These are phyloP conservation scores for Cerastoderma edule DNA, from an alignment of 2,888 invertebrate genomes.

Conservation along the genomic window DNA sequence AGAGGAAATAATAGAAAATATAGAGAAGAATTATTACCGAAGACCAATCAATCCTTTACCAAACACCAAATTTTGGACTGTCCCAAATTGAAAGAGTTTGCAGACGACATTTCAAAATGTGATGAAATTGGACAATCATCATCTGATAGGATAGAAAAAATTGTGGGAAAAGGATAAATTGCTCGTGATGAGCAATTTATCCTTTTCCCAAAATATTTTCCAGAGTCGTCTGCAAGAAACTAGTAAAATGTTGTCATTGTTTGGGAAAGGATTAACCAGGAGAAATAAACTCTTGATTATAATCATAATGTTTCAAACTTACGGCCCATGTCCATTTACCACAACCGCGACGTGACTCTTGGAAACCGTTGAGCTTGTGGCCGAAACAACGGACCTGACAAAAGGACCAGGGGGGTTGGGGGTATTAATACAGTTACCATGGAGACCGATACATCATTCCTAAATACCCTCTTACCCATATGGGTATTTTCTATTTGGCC, in stretches of 20 bases:
- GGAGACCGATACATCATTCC: constrained; percentile 14
- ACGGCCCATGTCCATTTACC: constrained; percentile 50
- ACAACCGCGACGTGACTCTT: constrained; percentile 52
- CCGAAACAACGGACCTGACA: constrained; percentile 49
- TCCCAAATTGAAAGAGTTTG: too few species aligned
- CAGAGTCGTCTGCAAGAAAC: background rate
- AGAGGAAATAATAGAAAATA: too few species aligned
- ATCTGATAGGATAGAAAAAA: too few species aligned
- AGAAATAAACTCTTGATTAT: too few species aligned
- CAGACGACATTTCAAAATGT: too few species aligned
- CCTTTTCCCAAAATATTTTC: background rate
- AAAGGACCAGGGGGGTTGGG: constrained; percentile 14
- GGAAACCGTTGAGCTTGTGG: constrained; percentile 44
- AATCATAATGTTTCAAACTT: constrained; percentile 29
- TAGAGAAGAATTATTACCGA: too few species aligned
- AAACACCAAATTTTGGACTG: too few species aligned
- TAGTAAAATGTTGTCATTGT: background rate
- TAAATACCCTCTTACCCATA: too few species aligned
- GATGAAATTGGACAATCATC: too few species aligned
- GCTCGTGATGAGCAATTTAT: constrained; percentile 4
- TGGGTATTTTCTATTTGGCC: too few species aligned
- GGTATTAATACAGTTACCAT: background rate
- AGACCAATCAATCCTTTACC: too few species aligned
- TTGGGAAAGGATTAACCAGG: too few species aligned
- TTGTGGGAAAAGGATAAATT: constrained; percentile 8